Evolutionary conservation across 2,797 vertebrate species (phyloP).

Genomic region (Rachycentron canadum): DNA sequence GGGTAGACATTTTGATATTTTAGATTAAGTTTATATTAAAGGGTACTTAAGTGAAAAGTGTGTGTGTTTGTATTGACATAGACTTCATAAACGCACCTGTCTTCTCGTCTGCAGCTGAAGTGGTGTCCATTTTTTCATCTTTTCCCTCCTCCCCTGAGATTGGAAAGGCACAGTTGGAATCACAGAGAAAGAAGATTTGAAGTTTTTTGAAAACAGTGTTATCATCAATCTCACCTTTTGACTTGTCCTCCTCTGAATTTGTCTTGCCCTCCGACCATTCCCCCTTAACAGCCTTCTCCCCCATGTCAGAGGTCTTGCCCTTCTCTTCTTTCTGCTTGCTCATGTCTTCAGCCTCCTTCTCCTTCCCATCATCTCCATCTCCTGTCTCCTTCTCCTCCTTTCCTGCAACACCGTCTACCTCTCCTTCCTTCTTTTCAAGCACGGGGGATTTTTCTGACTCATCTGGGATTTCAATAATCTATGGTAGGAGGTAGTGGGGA

Average conservation of each 20-base stretch:
- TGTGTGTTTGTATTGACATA: conserved; percentile 7
- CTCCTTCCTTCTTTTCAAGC: conserved; percentile 73
- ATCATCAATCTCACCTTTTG: conserved; percentile 76
- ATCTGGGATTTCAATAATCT: conserved; percentile 89
- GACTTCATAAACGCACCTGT: conserved; percentile 74
- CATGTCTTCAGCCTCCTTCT: conserved; percentile 72
- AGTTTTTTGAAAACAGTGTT: not conserved
- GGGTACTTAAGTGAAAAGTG: not conserved
- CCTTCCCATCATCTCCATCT: conserved; percentile 61
- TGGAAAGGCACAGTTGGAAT: conserved; percentile 20
- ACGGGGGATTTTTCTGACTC: conserved; percentile 82
- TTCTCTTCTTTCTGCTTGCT: conserved; percentile 74
- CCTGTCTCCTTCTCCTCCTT: conserved; percentile 75
- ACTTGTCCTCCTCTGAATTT: conserved; percentile 74
- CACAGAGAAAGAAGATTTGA: not conserved
- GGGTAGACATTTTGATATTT: not conserved
- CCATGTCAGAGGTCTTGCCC: conserved; percentile 58
- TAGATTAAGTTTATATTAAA: not conserved
- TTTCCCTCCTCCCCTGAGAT: conserved; percentile 78
- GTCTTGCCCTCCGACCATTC: conserved; percentile 74
- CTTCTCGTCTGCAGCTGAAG: conserved; percentile 88
- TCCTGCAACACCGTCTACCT: conserved; percentile 40
- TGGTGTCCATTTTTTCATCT: conserved; percentile 86
- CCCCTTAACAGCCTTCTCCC: conserved; percentile 77
- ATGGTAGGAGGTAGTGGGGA: not conserved